Conservation (phyloP, 2,888 invertebrate genomes). For the Teleiodes luculella region DNA sequence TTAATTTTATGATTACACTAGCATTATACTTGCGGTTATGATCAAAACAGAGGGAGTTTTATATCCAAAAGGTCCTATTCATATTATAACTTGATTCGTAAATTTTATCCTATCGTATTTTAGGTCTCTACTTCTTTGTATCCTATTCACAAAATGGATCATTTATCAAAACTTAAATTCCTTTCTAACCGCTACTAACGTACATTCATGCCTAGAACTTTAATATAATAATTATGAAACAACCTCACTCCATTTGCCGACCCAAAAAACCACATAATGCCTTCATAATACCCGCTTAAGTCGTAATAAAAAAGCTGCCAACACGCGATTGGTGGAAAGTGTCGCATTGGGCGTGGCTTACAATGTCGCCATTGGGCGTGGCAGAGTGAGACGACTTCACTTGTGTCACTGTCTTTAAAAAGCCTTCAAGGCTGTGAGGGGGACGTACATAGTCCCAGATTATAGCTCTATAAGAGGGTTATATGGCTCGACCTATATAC, state of each 20-base stretch:
- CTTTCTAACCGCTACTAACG: no score
- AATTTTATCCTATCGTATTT: no score
- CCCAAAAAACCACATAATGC: neutral
- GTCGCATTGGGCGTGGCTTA: constrained; percentile 67
- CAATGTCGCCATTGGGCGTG: constrained; percentile 76
- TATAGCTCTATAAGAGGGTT: neutral
- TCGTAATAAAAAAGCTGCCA: constrained; percentile 2
- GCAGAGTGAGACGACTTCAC: constrained; percentile 48
- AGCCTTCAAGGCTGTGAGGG: constrained; percentile 44
- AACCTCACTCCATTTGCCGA: neutral
- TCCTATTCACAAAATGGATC: no score
- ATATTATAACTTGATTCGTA: no score
- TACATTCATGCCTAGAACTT: no score
- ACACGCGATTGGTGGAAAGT: constrained; percentile 61
- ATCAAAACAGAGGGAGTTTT: no score
- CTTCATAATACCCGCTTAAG: neutral
- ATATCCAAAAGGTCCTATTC: no score
- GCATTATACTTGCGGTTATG: no score
- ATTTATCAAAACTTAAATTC: no score
- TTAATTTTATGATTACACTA: no score
- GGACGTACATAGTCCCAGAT: constrained; percentile 15
- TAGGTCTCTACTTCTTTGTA: no score
- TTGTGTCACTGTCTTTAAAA: constrained; percentile 68
- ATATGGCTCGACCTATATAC: neutral
- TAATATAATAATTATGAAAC: no score